Percentiles rank a stretch among this genome's conserved stretches.
Evolutionary conservation across 2,113 vertebrate genomes (phyloP).

Genomic region (Sarotherodon lohbergeri): DNA sequence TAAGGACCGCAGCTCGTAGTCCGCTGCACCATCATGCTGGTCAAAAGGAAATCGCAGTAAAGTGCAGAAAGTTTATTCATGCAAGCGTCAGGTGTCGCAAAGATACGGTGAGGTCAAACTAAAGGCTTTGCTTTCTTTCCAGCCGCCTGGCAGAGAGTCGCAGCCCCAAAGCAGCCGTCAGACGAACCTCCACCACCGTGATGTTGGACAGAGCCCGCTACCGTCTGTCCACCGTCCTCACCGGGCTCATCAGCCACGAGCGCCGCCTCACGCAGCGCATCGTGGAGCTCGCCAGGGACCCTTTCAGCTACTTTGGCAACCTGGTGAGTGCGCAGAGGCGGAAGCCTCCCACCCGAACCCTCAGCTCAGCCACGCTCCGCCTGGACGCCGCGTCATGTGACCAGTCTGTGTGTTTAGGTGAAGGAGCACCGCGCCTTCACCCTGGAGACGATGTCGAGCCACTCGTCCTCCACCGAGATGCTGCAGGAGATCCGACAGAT

Average conservation of each 20-base stretch:
- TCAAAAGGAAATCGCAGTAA: neutral
- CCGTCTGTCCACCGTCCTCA: constrained; percentile 84
- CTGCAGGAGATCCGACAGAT: constrained; percentile 96
- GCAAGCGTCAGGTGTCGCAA: neutral
- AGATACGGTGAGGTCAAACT: neutral
- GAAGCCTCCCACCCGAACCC: neutral
- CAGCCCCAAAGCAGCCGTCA: constrained; percentile 50
- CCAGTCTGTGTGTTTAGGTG: constrained; percentile 51
- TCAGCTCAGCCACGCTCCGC: rapidly evolving
- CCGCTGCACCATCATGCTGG: neutral
- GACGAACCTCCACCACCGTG: constrained; percentile 75
- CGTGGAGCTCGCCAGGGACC: constrained; percentile 87
- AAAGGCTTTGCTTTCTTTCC: neutral
- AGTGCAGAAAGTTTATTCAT: neutral
- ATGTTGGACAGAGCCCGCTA: constrained; percentile 84
- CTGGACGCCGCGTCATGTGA: neutral
- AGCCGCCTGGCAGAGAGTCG: constrained; percentile 26
- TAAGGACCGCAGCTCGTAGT: neutral
- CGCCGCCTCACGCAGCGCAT: constrained; percentile 88
- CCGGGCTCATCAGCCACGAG: constrained; percentile 83
- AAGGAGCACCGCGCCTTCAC: constrained; percentile 88
- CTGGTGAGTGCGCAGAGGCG: constrained; percentile 69
- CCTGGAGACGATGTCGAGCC: constrained; percentile 88
- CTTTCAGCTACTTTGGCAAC: constrained; percentile 88
- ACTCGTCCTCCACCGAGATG: constrained; percentile 89